Evolutionary conservation across 2,888 invertebrate genomes (phyloP).

Genomic region (Margaritifera margaritifera): DNA sequence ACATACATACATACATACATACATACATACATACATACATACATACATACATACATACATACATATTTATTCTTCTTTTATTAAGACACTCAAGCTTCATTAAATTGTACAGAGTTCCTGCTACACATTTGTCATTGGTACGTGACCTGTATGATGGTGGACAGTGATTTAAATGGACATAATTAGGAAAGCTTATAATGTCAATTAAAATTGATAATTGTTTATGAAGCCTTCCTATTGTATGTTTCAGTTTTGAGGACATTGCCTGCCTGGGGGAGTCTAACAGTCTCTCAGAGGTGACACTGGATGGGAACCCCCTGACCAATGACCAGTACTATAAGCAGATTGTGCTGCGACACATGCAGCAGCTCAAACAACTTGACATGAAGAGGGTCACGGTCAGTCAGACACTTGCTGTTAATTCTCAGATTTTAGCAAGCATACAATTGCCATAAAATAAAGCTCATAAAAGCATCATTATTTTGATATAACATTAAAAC

Average conservation of each 20-base stretch:
- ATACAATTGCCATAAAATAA: not conserved
- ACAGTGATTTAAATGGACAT: no score
- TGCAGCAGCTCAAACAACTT: conserved; percentile 70
- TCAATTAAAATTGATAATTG: no score
- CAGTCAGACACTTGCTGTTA: conserved; percentile 27
- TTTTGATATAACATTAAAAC: no score
- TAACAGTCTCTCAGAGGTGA: conserved; percentile 84
- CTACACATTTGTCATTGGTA: no score
- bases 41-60: no score
- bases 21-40: no score
- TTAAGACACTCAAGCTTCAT: no score
- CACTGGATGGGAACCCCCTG: conserved; percentile 78
- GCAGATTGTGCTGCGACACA: conserved; percentile 67
- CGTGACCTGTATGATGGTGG: no score
- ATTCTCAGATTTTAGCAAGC: not conserved
- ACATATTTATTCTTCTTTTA: no score
- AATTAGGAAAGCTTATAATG: no score
- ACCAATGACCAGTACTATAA: conserved; percentile 85
- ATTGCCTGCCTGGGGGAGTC: conserved; percentile 88
- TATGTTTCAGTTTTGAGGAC: conserved; percentile 83
- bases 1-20: no score
- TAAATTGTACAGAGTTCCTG: no score
- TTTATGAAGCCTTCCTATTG: not conserved
- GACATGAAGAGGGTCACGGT: conserved; percentile 72
- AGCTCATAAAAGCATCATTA: not conserved